Evolutionary conservation across 2,888 invertebrate species (phyloP), one percentile per base, ranked within the genome.

Genomic region (Apodemia mormo): DNA sequence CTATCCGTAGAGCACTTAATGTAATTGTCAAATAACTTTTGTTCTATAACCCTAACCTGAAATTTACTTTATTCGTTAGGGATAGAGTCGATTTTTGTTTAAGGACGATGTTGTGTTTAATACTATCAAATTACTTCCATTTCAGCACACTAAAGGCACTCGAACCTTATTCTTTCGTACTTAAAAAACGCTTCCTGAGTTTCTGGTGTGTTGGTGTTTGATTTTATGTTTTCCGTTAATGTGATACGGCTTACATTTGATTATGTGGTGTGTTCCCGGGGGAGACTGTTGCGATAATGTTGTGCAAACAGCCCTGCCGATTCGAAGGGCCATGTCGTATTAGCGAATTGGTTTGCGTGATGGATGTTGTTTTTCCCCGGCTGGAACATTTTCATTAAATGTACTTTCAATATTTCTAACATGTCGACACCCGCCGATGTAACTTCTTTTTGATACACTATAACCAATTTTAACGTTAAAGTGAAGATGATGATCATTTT

Each of bases 251-350:
- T 64, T 12, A 61, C 3, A 14, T 61, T 61, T 37, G 58, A 10
- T 6, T 14, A 14, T 6, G 61, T 37, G 10, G 33, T 33, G 33
- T 14, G 61, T 61, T 58, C 45, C 4, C 10, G 7, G 66, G 52
- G 30, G 66, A 66, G 22, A 37, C 37, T 5, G 68, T 66, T 29
- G 30, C 68, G 71, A 65, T 70, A 61, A 71, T 70, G 69, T 68
- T 74, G 70, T 61, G 37, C 56, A 65, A 72, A 74, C 71, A 71
- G 61, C 70, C 12, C 66, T 40, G 43, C 64, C 52, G 65, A 52
- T 58, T 65, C 56, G 65, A 56, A 70, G 45, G 49, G 54, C 56
- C 33, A n/a, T 67, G 70, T 52, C 52, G 67, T 68, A 70, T 71
- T 67, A 68, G 54, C 67, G 67, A 69, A 67, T 65, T 67, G 65